Base-by-base conservation (phyloP, 2,888 invertebrate species). In the Cataglyphis altisquamis region DNA sequence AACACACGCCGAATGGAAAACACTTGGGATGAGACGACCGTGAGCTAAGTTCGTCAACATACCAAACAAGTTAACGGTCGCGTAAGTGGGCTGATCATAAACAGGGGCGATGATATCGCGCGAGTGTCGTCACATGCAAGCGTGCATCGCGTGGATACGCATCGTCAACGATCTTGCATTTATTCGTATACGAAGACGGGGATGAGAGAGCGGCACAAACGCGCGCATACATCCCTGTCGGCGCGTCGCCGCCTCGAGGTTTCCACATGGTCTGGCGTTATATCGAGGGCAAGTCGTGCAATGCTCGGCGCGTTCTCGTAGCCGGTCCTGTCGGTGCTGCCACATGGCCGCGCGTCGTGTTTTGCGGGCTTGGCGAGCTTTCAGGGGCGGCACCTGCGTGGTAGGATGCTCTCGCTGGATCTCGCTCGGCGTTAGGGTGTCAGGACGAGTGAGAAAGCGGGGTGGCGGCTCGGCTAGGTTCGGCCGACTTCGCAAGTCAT, bases 401-500 rank as follows among this genome's bases (percentile, higher is more conserved):
- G 85, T 86, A 82, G 87, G 82, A 82, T 52, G 25, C 66, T 74
- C 60, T 74, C 60, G 68, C 73, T 72, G 77, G 70, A 41, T 66
- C 55, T 60, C 73, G n/a, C 75, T 55, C 64, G 48, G 73, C 57
- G 62, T 81, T 55, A 64, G 78, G 87, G 88, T 80, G 84, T 87
- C 74, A 73, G 70, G 75, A 86, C 84, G 87, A 84, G 83, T 86
- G 73, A 86, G 81, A 83, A 84, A 86, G 77, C 83, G 84, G 88
- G 85, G 88, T 83, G 89, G 87, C 70, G 85, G 86, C 88, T 93
- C 94, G 93, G 92, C 68, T 84, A 90, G 86, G 85, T 91, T 93
- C 94, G 93, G 91, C 74, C 84, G 90, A 86, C 86, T 92, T 94
- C 94, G 94, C 91, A 90, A 92, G 90, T 91, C 91, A 91, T 93